Conservation (phyloP, 92 coral and sea anemone species). For the Paramuricea clavata region DNA sequence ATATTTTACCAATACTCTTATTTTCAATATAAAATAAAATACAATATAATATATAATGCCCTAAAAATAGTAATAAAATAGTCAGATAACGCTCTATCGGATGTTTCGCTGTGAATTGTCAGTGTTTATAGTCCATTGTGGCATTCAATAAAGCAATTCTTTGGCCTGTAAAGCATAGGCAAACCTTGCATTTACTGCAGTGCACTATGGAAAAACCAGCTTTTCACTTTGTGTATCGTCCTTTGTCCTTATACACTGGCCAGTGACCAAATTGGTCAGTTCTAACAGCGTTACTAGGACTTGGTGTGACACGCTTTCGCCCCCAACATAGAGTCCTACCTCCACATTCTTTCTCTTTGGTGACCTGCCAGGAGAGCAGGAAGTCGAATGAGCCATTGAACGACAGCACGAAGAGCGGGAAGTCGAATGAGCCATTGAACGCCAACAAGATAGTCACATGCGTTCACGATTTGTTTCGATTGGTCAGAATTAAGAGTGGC, state of each 20-base stretch:
- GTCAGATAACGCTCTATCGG: too few species aligned
- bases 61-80: too few species aligned
- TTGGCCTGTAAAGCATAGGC: slow-evolving; percentile 43
- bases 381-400: too few species aligned
- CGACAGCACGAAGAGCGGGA: too few species aligned
- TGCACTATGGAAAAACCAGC: background rate
- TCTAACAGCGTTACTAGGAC: background rate
- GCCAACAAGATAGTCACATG: too few species aligned
- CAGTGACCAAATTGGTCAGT: slow-evolving; percentile 24
- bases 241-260: background rate
- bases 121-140: slow-evolving; percentile 15
- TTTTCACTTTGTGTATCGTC: slow-evolving; percentile 36
- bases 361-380: too few species aligned
- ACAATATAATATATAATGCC: too few species aligned
- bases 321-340: background rate
- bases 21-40: too few species aligned
- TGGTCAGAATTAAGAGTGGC: too few species aligned
- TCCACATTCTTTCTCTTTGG: too few species aligned
- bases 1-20: background rate
- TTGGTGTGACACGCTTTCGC: background rate
- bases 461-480: too few species aligned
- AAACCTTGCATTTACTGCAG: slow-evolving; percentile 28
- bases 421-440: too few species aligned
- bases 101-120: background rate
- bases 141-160: slow-evolving; percentile 43